Percentiles rank a stretch among this genome's conserved stretches.
Conservation (phyloP, 1,140 invertebrate species). For the Drosophila persimilis region DNA sequence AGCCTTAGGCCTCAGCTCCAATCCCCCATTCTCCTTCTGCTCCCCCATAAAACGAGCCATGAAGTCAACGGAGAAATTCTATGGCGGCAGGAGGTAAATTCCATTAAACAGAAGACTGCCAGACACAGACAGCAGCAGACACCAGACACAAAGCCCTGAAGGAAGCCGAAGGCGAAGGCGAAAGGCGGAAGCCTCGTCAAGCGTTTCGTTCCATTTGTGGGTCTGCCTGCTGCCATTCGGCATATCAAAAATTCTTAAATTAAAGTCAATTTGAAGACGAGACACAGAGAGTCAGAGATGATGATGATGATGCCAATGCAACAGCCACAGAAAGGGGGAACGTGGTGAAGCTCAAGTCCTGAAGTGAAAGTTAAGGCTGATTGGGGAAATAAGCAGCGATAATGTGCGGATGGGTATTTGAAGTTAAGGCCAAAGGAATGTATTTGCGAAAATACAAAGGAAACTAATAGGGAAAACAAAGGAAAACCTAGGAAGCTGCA, state of each 20-base stretch:
- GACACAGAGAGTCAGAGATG: slow-evolving; percentile 23
- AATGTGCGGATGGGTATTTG: slow-evolving; percentile 26
- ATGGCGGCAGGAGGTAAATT: slow-evolving; percentile 41
- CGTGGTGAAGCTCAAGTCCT: background rate
- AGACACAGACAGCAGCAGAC: slow-evolving; percentile 16
- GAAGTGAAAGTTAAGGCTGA: slow-evolving; percentile 61
- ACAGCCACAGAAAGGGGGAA: background rate
- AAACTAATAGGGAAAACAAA: background rate
- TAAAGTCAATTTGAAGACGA: slow-evolving; percentile 66
- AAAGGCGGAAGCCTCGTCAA: slow-evolving; percentile 58
- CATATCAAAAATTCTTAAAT: slow-evolving; percentile 66
- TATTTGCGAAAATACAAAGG: background rate
- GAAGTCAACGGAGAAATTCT: slow-evolving; percentile 33
- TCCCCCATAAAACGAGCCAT: slow-evolving; percentile 46
- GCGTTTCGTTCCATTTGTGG: slow-evolving; percentile 60
- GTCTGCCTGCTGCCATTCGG: slow-evolving; percentile 32
- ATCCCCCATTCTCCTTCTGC: background rate
- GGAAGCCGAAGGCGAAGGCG: too few species aligned
- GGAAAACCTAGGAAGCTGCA: too few species aligned
- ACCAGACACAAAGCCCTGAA: too few species aligned
- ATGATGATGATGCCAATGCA: slow-evolving; percentile 16
- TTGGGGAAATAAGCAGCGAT: slow-evolving; percentile 63
- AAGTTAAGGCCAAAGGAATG: background rate
- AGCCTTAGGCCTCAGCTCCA: background rate
- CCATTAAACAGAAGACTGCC: slow-evolving; percentile 62